A percentile compares a stretch with the other conserved stretches of the same genome.
Conservation (phyloP, 1,140 invertebrate genomes). For the Tetragnatha versicolor region DNA sequence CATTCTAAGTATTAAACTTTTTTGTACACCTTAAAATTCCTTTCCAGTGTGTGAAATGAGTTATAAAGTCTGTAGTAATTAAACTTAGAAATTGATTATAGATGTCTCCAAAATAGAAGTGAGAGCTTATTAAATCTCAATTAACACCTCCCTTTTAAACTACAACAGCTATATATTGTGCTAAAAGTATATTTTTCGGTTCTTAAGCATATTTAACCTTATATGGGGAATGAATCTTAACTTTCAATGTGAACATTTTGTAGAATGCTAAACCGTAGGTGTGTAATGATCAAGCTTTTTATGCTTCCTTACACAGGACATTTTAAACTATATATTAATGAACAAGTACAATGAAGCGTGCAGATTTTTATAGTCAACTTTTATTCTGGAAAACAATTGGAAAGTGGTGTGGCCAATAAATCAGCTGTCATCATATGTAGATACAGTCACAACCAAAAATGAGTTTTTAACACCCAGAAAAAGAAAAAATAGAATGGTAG, state of each 20-base stretch:
- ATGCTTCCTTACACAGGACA: slow-evolving; percentile 20
- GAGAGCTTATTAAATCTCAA: no score
- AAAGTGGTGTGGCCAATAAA: slow-evolving; percentile 37
- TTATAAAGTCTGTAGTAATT: no score
- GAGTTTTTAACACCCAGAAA: slow-evolving; percentile 28
- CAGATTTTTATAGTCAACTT: slow-evolving; percentile 37
- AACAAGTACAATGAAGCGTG: slow-evolving; percentile 9
- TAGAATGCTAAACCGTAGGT: slow-evolving; percentile 12
- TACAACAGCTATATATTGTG: no score
- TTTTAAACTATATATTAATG: slow-evolving; percentile 21
- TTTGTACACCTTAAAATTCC: no score
- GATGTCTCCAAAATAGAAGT: no score
- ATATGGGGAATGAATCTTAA: no score
- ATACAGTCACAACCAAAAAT: slow-evolving; percentile 41
- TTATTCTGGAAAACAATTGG: slow-evolving; percentile 22
- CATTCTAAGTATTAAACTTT: no score
- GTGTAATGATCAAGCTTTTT: slow-evolving; percentile 36
- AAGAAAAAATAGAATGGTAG: slow-evolving; percentile 30
- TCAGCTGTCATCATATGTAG: slow-evolving; percentile 37
- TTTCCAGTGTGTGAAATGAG: no score
- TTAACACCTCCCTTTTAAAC: no score
- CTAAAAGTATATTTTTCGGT: no score
- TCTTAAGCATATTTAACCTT: no score
- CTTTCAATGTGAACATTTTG: not conserved
- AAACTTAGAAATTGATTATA: no score